Base-by-base conservation (phyloP, 2,888 invertebrate genomes). In the Apamea anceps region DNA sequence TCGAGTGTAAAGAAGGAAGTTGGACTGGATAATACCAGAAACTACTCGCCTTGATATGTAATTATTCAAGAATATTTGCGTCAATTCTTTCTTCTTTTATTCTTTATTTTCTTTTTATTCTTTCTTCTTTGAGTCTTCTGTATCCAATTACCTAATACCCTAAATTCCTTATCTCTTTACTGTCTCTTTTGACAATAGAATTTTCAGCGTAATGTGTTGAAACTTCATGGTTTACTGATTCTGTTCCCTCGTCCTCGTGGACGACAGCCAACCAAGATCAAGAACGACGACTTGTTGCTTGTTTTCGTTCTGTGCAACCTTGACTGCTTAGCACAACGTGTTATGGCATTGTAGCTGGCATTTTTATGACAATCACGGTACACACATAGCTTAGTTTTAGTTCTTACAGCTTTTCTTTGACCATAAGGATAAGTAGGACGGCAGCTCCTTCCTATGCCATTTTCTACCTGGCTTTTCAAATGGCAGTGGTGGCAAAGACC, bases 271-370 rank as follows among this genome's bases (percentile, higher is more conserved):
- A 21, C 51, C 51, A 60, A 67, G 32, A 79, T 54, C 67, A 67
- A 67, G 67, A 67, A 42, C 82, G 48, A 8, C 67, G 13, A 80
- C 67, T 75, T 82, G 80, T 80, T 82, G 83, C 83, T 62, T 75
- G 51, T 80, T 67, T 54, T 67, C 67, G 32, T 66, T 74, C 28
- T 37, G 28, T 21, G 21, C 3, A 66, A 75, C 80, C 48, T 80
- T 82, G 65, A 57, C 82, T 81, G 10, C 13, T 57, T 42, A 42
- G 28, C 37, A 80, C 32, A 18, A 32, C 51, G 60, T n/a, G 32
- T 45, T 18, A 63, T 62, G 51, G 62, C 5, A 15, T 8, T 45
- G 28, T 21, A 8, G 54, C 32, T 45, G 42, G 5, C 45, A 21
- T 48, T 48, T 48, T 48, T 70, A 12, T 45, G 3, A 45, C 21